Evolutionary conservation across 2,888 invertebrate genomes (phyloP), one percentile per base, ranked within the genome.

Genomic region (Aphidius colemani): DNA sequence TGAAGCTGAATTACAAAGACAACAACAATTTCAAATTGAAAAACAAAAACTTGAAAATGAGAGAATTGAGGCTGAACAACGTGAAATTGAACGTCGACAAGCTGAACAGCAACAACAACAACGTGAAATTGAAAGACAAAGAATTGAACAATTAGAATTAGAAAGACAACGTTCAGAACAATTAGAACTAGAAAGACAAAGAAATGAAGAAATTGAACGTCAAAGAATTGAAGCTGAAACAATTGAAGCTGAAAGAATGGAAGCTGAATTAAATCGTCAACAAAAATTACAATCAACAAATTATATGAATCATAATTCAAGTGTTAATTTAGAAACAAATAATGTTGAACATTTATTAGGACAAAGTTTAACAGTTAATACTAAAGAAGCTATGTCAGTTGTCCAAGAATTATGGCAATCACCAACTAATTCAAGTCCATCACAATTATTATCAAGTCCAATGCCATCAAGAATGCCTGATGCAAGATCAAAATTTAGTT

Each of bases 321-420:
- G 70, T 1, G 70, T 70, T 2, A 49, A 68, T 1, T 45, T 70
- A 6, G 66, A 73, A 6, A 68, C 72, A 2, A 67, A 71, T 3
- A 71, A 73, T 7, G 78, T 76, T 7, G 79, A 81, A 11, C 86
- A 87, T 70, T 74, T 87, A 1, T 82, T 87, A 10, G 85, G 86
- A 7, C 87, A 87, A 74, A 87, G 87, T 63, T 84, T 88, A 13
- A 91, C 90, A 6, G 88, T 90, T 0, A 88, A 90, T 73, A 90
- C 90, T 1, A 89, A 88, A 72, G 89, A 90, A 74, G 90, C 90
- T 0, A 83, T 89, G 76, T 87, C 88, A 79, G 86, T 88, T 59
- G 85, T 91, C 18, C 85, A 88, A 67, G 86, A 88, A 68, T 80
- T 88, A 67, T 89, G 88, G 81, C 86, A 85, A 53, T 80, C 81